phyloP scores from a whole-genome alignment of 2,888 invertebrate species.

The Caenorhabditis sinica region DNA sequence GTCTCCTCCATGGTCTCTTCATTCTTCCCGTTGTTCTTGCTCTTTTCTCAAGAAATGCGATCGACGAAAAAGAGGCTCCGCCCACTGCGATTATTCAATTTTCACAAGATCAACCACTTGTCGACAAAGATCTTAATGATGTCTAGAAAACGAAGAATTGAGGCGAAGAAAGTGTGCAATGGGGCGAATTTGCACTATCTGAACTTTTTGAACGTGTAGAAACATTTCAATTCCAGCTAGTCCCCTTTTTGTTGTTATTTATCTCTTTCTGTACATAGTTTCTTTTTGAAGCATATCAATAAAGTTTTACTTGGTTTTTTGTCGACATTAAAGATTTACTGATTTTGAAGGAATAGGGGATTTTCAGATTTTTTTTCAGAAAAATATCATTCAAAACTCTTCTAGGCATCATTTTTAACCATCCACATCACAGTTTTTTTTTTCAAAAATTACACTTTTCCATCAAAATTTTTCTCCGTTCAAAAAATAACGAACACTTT shows the following conservation, averaged over 20 bases:
- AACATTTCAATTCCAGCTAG: background rate
- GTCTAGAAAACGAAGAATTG: conserved; percentile 4
- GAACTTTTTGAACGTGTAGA: conserved; percentile 5
- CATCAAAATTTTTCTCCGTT: background rate
- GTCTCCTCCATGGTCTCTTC: conserved; percentile 77
- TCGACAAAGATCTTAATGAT: conserved; percentile 29
- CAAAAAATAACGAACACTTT: background rate
- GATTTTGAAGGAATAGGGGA: background rate
- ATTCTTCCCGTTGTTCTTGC: conserved; percentile 75
- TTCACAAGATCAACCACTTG: conserved; percentile 40
- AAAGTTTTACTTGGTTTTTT: background rate
- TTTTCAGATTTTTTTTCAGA: too few relatives aligned
- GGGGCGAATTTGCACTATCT: conserved; percentile 1
- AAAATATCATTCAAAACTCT: too few relatives aligned
- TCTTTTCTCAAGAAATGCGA: conserved; percentile 55
- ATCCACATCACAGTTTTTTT: too few relatives aligned
- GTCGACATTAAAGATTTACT: background rate
- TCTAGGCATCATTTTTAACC: too few relatives aligned
- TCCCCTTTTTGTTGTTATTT: conserved; percentile 12
- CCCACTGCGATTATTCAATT: conserved; percentile 14
- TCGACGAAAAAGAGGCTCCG: conserved; percentile 42
- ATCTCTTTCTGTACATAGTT: background rate
- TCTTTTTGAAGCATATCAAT: background rate
- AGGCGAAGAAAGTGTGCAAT: background rate
- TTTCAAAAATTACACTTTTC: too few relatives aligned